These are phyloP conservation scores for Aleiodes leptofemur DNA, from an alignment of 2,888 invertebrate species.

Conservation along the genomic window DNA sequence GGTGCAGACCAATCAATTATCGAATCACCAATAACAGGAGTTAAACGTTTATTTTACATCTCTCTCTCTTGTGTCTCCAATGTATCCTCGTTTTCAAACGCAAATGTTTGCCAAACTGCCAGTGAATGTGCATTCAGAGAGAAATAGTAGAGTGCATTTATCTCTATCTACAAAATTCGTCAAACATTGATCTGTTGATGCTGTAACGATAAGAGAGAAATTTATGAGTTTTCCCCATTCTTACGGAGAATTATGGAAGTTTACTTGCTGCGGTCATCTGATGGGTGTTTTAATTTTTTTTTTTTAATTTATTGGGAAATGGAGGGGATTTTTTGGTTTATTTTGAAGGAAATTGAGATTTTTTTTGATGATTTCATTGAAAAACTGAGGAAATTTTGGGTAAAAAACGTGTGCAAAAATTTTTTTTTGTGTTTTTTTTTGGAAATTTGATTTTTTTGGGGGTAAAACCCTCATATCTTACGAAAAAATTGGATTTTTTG, in stretches of 20 bases:
- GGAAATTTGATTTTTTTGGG: too few relatives aligned
- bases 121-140: not conserved
- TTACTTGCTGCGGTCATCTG: too few relatives aligned
- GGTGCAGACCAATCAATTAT: conserved; percentile 31
- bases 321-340: too few relatives aligned
- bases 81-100: not conserved
- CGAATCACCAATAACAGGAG: conserved; percentile 18
- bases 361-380: too few relatives aligned
- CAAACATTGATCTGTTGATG: conserved; percentile 43
- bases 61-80: too few relatives aligned
- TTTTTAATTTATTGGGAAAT: not conserved
- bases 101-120: conserved; percentile 27
- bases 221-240: conserved; percentile 42
- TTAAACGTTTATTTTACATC: conserved; percentile 10
- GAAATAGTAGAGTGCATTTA: not conserved
- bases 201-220: conserved; percentile 37
- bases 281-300: not conserved
- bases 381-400: too few relatives aligned
- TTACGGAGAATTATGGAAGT: not conserved
- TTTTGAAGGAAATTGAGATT: too few relatives aligned
- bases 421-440: not conserved
- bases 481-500: too few relatives aligned
- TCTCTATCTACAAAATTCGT: conserved; percentile 4
- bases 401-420: too few relatives aligned
- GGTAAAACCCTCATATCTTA: too few relatives aligned